Conservation (phyloP, 2,797 vertebrate species). For the Chiroxiphia lanceolata region DNA sequence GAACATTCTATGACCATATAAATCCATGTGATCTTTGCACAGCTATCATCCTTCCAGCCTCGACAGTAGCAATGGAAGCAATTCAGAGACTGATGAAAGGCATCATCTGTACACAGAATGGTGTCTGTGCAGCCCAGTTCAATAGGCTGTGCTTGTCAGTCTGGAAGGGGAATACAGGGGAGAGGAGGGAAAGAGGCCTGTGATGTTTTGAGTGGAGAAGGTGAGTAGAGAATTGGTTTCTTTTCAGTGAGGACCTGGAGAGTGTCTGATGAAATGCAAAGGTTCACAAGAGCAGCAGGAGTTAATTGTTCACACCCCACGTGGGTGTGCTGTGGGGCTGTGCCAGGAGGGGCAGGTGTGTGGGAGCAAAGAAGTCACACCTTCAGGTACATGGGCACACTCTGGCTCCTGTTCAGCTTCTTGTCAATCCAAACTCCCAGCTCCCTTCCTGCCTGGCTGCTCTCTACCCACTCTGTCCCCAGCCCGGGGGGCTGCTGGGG, state of each 20-base stretch:
- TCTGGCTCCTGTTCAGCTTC: too few species aligned
- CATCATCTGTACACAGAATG: not conserved
- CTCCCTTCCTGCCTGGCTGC: too few species aligned
- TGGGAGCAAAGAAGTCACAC: too few species aligned
- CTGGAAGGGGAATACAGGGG: not conserved
- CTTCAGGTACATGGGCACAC: accelerated
- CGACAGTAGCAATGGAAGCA: not conserved
- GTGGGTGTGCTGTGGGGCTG: not conserved
- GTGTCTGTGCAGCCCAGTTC: not conserved
- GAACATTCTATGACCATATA: not conserved
- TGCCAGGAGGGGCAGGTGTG: accelerated
- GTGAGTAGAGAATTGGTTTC: not conserved
- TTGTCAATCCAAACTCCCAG: too few species aligned
- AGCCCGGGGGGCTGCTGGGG: too few species aligned
- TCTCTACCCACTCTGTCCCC: too few species aligned
- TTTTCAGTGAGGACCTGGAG: not conserved
- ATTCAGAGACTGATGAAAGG: not conserved
- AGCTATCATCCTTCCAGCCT: not conserved
- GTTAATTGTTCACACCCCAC: accelerated
- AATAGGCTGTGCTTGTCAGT: not conserved
- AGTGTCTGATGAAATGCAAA: not conserved
- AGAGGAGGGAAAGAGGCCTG: not conserved
- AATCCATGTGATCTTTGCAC: not conserved
- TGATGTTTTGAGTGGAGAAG: not conserved
- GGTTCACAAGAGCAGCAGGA: not conserved